phyloP scores from a whole-genome alignment of 2,797 vertebrate genomes.

The Lacerta viridis region DNA sequence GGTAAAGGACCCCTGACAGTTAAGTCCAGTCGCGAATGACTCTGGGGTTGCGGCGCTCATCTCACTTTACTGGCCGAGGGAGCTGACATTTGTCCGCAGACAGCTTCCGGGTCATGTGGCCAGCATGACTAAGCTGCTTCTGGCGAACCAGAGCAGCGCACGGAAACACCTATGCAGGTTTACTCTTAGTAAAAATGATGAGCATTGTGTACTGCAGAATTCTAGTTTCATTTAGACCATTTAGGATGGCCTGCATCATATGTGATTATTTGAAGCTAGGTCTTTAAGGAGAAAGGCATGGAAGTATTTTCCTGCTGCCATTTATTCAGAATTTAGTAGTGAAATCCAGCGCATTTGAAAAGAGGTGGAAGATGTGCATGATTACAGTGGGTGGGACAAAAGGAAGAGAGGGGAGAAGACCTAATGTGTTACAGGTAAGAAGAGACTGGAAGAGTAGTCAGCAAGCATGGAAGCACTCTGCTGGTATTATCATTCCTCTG shows the following conservation, averaged over 20 bases:
- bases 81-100: too few relatives aligned
- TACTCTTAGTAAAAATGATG: conserved; percentile 7
- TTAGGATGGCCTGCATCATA: not conserved
- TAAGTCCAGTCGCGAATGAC: too few relatives aligned
- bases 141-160: too few relatives aligned
- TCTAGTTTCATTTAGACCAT: not conserved
- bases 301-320: not conserved
- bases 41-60: too few relatives aligned
- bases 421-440: not conserved
- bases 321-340: not conserved
- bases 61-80: too few relatives aligned
- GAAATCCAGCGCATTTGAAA: not conserved
- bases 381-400: not conserved
- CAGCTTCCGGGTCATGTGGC: too few relatives aligned
- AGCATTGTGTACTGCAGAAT: not conserved
- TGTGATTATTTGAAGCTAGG: not conserved
- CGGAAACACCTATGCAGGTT: not conserved
- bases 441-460: not conserved
- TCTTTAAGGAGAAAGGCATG: not conserved
- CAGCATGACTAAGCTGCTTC: too few relatives aligned
- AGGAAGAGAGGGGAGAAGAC: not conserved
- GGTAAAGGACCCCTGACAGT: too few relatives aligned
- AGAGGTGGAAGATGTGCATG: not conserved
- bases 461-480: not conserved
- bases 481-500: not conserved